A percentile compares a stretch with the other conserved stretches of the same genome.
These are phyloP conservation scores for Rattus norvegicus DNA, from an alignment of 2,113 vertebrate genomes.

Conservation along the genomic window DNA sequence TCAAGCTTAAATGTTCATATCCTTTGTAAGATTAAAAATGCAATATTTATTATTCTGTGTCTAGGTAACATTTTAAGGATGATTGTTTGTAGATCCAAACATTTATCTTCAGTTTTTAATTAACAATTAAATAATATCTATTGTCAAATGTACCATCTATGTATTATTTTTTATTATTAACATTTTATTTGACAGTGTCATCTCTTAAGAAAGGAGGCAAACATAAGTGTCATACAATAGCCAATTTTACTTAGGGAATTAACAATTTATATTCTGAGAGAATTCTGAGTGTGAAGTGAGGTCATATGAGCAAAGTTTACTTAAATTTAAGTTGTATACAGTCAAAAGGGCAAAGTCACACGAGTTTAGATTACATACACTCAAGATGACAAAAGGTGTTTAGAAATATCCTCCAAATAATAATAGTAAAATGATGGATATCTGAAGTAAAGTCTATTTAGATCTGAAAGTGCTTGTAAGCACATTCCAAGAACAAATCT, in stretches of 20 bases:
- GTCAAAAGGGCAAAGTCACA: not conserved
- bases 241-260: not conserved
- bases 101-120: not conserved
- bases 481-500: not conserved
- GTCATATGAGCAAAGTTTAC: too few species aligned
- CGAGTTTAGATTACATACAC: fast-evolving
- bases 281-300: not conserved
- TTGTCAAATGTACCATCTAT: not conserved
- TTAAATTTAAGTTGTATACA: not conserved
- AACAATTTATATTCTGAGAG: not conserved
- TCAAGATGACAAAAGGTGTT: not conserved
- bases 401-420: not conserved
- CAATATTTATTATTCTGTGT: not conserved
- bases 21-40: not conserved
- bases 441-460: not conserved
- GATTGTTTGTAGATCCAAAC: not conserved
- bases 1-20: not conserved
- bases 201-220: not conserved
- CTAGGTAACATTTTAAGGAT: not conserved
- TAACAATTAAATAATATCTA: not conserved
- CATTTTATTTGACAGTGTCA: not conserved
- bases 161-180: not conserved
- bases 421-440: not conserved
- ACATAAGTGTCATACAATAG: not conserved
- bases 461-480: not conserved